These are phyloP conservation scores for Labeo calbasu DNA, from an alignment of 2,797 vertebrate species.

Conservation along the genomic window DNA sequence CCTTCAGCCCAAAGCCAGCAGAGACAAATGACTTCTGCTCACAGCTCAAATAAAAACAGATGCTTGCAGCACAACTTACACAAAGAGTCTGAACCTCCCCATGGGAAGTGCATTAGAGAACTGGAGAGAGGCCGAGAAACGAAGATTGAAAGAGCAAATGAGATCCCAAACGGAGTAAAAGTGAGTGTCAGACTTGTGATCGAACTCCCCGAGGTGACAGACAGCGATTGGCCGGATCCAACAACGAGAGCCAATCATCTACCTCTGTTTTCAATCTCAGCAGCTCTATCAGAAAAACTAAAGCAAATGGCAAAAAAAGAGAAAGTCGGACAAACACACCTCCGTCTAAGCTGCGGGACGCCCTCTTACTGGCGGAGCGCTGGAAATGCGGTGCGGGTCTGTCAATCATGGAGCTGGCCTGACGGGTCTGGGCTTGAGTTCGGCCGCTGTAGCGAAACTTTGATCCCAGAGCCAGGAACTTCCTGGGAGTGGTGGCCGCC, in stretches of 20 bases:
- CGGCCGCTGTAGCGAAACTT: constrained; percentile 97
- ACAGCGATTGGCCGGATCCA: constrained; percentile 32
- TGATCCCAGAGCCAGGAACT: constrained; percentile 93
- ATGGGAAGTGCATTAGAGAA: neutral
- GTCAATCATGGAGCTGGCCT: constrained; percentile 95
- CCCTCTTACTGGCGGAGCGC: constrained; percentile 92
- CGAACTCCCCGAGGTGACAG: neutral
- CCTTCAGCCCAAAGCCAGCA: neutral
- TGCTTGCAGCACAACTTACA: constrained; percentile 20
- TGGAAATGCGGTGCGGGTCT: constrained; percentile 93
- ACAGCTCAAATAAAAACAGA: constrained; percentile 48
- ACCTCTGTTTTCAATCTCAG: constrained; percentile 26
- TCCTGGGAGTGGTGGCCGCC: constrained; percentile 89
- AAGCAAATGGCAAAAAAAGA: constrained; percentile 60
- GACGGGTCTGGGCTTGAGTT: constrained; percentile 93
- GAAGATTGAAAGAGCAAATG: neutral
- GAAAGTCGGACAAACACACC: constrained; percentile 71
- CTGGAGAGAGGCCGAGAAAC: neutral
- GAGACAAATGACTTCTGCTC: constrained; percentile 33
- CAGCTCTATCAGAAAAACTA: constrained; percentile 46
- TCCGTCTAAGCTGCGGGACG: constrained; percentile 93
- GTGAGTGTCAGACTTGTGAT: neutral
- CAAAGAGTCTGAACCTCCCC: constrained; percentile 7
- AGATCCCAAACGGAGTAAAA: neutral
- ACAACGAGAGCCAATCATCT: constrained; percentile 37